These are phyloP conservation scores for Phlogophora meticulosa DNA, from an alignment of 2,888 invertebrate species.

Conservation along the genomic window DNA sequence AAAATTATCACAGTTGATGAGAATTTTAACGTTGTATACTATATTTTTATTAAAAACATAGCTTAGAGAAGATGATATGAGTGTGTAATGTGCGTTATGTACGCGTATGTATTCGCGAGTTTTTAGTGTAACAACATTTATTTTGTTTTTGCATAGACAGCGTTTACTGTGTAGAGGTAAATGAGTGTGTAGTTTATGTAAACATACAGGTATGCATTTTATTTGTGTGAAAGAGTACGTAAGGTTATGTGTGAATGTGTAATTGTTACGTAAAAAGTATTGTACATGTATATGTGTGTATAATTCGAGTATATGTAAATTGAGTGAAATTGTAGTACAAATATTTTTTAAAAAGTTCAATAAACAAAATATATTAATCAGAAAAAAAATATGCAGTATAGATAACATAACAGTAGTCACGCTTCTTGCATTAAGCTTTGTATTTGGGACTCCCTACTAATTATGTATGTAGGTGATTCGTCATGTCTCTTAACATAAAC, in stretches of 20 bases:
- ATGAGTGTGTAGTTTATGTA: background rate
- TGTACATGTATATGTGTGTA: background rate
- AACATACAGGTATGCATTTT: background rate
- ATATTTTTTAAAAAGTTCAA: background rate
- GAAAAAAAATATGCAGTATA: background rate
- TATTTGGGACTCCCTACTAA: background rate
- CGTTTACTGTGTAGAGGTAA: background rate
- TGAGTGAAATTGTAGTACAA: background rate
- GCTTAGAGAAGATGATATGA: slow-evolving; percentile 1
- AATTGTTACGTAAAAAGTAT: background rate
- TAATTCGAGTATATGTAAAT: background rate
- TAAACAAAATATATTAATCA: background rate
- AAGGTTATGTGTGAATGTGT: background rate
- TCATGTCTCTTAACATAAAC: slow-evolving; percentile 8
- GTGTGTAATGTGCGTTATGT: background rate
- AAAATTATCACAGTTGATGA: background rate
- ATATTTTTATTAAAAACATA: background rate
- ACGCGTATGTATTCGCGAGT: background rate
- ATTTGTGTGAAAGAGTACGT: slow-evolving; percentile 2
- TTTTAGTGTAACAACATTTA: background rate
- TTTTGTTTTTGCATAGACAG: background rate
- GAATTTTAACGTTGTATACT: background rate
- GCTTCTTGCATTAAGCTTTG: slow-evolving; percentile 11
- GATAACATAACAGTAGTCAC: background rate
- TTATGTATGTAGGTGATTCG: background rate